These are phyloP conservation scores for Pitangus sulphuratus DNA, from an alignment of 2,797 vertebrate species.

Conservation along the genomic window DNA sequence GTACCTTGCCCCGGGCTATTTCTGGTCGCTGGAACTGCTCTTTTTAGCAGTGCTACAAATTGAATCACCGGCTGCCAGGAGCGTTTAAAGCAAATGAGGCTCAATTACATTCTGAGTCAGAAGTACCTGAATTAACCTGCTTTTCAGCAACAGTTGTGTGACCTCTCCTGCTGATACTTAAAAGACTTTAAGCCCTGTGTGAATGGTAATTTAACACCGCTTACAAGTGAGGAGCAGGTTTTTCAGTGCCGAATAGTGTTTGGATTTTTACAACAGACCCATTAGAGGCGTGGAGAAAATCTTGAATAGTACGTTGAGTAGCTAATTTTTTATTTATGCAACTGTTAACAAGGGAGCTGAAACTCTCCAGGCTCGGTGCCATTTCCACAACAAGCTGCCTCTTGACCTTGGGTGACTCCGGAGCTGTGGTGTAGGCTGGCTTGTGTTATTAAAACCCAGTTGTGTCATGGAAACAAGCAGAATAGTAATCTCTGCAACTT, in stretches of 20 bases:
- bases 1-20: not conserved
- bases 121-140: slow-evolving; percentile 51
- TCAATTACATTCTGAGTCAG: slow-evolving; percentile 59
- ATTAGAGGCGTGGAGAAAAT: not conserved
- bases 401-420: slow-evolving; percentile 10
- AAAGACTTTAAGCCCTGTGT: not conserved
- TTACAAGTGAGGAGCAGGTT: not conserved
- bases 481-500: not conserved
- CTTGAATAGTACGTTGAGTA: not conserved
- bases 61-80: slow-evolving; percentile 13
- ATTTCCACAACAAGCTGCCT: not conserved
- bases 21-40: slow-evolving; percentile 21
- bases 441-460: not conserved
- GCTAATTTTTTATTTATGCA: not conserved
- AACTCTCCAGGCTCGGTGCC: not conserved
- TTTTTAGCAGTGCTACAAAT: slow-evolving; percentile 39
- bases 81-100: slow-evolving; percentile 22
- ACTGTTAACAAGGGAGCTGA: not conserved
- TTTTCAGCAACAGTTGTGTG: slow-evolving; percentile 54
- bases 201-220: not conserved
- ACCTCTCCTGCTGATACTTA: slow-evolving; percentile 6
- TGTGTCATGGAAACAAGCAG: not conserved
- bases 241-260: not conserved
- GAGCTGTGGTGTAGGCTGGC: not conserved
- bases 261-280: not conserved